A percentile compares a stretch with the other conserved stretches of the same genome.
Evolutionary conservation across 2,797 vertebrate genomes (phyloP).

Genomic region (Pachyuromys duprasi): DNA sequence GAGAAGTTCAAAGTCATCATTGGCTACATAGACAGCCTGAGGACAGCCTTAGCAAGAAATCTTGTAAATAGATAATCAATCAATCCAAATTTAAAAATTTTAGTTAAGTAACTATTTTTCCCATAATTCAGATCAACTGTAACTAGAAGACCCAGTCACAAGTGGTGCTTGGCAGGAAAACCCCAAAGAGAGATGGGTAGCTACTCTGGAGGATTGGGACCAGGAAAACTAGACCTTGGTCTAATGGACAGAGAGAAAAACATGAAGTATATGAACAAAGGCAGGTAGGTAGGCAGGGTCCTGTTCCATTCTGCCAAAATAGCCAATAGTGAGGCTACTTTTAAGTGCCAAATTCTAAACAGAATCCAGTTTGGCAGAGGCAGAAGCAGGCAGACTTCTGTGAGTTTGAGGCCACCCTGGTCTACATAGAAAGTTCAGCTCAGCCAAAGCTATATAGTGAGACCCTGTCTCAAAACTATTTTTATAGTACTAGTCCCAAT

Average conservation of each 20-base stretch:
- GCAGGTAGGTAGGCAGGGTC: accelerated
- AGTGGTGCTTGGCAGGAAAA: neutral
- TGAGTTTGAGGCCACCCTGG: neutral
- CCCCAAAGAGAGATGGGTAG: neutral
- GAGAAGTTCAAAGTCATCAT: neutral
- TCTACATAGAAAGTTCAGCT: neutral
- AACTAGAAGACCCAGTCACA: neutral
- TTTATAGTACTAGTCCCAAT: neutral
- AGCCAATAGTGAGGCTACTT: neutral
- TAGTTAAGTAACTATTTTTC: neutral
- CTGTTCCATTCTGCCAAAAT: neutral
- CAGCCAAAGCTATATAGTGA: neutral
- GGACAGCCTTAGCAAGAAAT: neutral
- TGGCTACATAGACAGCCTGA: neutral
- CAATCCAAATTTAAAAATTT: neutral
- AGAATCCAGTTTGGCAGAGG: neutral
- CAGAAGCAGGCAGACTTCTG: neutral
- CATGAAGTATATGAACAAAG: neutral
- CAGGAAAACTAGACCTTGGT: neutral
- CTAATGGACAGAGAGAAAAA: neutral
- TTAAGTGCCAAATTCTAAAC: neutral
- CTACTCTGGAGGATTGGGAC: neutral
- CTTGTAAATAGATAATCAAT: neutral
- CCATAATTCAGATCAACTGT: neutral
- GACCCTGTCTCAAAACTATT: neutral